phyloP scores from a whole-genome alignment of 2,113 vertebrate species.

The Bubalus kerabau region DNA sequence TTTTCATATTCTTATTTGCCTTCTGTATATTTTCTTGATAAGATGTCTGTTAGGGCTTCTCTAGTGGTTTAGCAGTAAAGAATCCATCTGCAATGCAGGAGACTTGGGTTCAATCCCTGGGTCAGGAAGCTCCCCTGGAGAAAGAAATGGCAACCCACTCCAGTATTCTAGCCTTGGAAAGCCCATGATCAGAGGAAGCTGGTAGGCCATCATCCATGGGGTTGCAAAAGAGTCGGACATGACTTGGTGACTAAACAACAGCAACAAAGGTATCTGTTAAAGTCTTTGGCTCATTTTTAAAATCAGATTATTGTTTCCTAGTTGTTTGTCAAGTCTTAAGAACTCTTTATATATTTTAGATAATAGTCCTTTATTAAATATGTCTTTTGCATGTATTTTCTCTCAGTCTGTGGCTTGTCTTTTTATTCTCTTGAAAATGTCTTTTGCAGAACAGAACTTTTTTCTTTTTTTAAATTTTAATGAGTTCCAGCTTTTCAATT shows the following conservation, averaged over 20 bases:
- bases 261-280: background rate
- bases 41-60: background rate
- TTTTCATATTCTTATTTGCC: background rate
- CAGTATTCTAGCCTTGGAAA: background rate
- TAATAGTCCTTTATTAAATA: background rate
- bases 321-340: background rate
- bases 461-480: background rate
- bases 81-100: background rate
- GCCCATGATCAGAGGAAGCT: background rate
- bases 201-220: background rate
- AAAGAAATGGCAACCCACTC: background rate
- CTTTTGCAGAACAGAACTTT: background rate
- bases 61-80: background rate
- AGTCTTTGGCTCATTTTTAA: background rate
- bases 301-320: background rate
- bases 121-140: background rate
- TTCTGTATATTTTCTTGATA: background rate
- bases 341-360: background rate
- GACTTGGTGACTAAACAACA: background rate
- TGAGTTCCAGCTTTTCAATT: background rate
- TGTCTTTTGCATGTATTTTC: background rate
- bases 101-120: background rate
- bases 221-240: background rate
- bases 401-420: background rate
- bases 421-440: background rate